These are phyloP conservation scores for Melipona beecheii DNA, from an alignment of 2,888 invertebrate species.

Conservation along the genomic window DNA sequence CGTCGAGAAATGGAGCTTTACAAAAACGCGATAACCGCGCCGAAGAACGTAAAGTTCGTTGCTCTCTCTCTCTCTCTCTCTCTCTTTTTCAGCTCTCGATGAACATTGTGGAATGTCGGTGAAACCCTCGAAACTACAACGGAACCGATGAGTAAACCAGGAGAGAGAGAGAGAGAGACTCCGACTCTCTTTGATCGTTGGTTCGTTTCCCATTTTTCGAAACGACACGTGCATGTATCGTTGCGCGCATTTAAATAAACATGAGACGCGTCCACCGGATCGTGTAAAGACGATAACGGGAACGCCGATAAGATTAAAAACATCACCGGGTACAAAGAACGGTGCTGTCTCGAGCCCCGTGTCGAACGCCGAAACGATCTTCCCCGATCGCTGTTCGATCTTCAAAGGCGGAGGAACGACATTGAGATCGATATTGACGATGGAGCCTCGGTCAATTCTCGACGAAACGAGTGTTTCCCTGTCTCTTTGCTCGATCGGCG, in stretches of 20 bases:
- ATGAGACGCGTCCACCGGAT: constrained; percentile 54
- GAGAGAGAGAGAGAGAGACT: too few species aligned
- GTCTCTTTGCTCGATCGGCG: too few species aligned
- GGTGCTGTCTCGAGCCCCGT: constrained; percentile 20
- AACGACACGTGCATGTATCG: constrained; percentile 1
- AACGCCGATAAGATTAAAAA: constrained; percentile 52
- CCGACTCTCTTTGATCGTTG: background rate
- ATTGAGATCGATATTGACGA: constrained; percentile 55
- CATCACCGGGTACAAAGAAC: constrained; percentile 38
- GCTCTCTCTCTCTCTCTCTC: constrained; percentile 2
- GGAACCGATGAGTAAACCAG: background rate
- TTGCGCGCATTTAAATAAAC: constrained; percentile 68
- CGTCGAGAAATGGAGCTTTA: background rate
- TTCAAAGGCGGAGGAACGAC: constrained; percentile 39
- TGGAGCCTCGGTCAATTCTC: constrained; percentile 32
- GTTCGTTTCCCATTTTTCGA: background rate
- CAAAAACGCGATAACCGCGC: constrained; percentile 47
- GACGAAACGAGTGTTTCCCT: too few species aligned
- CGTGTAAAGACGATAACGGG: constrained; percentile 60
- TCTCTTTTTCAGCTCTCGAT: background rate
- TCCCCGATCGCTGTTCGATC: constrained; percentile 34
- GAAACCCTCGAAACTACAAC: background rate
- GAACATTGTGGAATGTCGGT: background rate
- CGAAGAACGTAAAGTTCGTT: constrained; percentile 42
- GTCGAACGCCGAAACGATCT: constrained; percentile 37